These are phyloP conservation scores for Stictonetta naevosa DNA, from an alignment of 2,113 vertebrate species.

Conservation along the genomic window DNA sequence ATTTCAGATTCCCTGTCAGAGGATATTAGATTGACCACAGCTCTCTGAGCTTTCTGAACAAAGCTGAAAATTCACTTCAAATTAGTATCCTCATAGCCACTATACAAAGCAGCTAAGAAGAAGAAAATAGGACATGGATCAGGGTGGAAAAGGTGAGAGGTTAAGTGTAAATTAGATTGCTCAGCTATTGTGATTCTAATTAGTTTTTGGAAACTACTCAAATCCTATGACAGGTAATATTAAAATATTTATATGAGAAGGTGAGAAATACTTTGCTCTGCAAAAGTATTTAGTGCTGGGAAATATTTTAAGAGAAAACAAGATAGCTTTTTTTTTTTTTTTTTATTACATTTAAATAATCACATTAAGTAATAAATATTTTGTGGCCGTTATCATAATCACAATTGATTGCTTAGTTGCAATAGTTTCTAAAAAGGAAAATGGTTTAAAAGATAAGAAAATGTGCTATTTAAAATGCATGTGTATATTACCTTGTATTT, in stretches of 20 bases:
- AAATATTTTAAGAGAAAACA: not conserved
- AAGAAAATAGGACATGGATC: not conserved
- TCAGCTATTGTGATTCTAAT: not conserved
- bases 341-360: conserved; percentile 28
- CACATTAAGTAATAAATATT: conserved; percentile 27
- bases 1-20: conserved; percentile 26
- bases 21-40: conserved; percentile 19
- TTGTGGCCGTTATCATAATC: not conserved
- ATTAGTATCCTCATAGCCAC: not conserved
- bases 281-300: not conserved
- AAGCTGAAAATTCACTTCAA: conserved; percentile 33
- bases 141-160: not conserved
- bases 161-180: not conserved
- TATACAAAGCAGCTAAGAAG: not conserved
- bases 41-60: conserved; percentile 20
- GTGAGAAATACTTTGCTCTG: not conserved
- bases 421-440: conserved; percentile 3
- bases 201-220: not conserved
- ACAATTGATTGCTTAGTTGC: conserved; percentile 17
- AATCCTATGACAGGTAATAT: not conserved
- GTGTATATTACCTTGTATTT: not conserved
- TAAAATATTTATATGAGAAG: not conserved
- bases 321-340: not conserved
- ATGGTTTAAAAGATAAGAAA: not conserved
- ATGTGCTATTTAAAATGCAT: conserved; percentile 41